Conservation (phyloP, 2,888 invertebrate genomes). For the Eulithis prunata region DNA sequence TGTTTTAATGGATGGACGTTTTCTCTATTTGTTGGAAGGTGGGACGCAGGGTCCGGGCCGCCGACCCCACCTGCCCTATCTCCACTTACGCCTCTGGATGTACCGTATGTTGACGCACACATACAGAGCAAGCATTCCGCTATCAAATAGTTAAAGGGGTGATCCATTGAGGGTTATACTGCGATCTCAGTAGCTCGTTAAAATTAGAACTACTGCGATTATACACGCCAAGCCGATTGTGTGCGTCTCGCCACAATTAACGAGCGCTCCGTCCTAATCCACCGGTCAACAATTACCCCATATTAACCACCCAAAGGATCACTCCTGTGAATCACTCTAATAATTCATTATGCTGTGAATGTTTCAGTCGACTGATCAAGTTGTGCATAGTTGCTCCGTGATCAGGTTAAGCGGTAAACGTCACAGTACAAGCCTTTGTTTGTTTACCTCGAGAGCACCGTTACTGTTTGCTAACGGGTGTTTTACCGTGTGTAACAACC, state of each 20-base stretch:
- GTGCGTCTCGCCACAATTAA: background rate
- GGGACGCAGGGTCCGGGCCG: constrained; percentile 83
- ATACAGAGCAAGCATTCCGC: constrained; percentile 52
- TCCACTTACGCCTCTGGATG: constrained; percentile 85
- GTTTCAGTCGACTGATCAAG: constrained; percentile 23
- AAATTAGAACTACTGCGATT: constrained; percentile 1
- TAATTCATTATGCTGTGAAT: constrained; percentile 11
- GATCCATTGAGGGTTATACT: constrained; percentile 23
- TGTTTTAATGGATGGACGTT: constrained; percentile 77
- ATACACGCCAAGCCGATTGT: background rate
- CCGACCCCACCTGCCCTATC: constrained; percentile 84
- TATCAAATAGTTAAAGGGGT: constrained; percentile 59
- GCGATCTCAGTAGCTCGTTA: background rate
- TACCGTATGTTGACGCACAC: constrained; percentile 79
- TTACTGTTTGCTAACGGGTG: constrained; percentile 53
- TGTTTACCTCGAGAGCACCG: constrained; percentile 34
- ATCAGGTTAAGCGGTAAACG: constrained; percentile 33
- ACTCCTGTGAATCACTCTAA: constrained; percentile 13
- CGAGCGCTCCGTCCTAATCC: constrained; percentile 1
- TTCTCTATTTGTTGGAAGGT: constrained; percentile 82
- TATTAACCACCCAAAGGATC: constrained; percentile 21
- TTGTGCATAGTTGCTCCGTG: constrained; percentile 23
- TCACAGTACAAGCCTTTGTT: constrained; percentile 26
- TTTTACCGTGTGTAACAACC: constrained; percentile 45
- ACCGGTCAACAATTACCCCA: background rate